phyloP scores from a whole-genome alignment of 2,888 invertebrate genomes.

The Nomada ferruginata region DNA sequence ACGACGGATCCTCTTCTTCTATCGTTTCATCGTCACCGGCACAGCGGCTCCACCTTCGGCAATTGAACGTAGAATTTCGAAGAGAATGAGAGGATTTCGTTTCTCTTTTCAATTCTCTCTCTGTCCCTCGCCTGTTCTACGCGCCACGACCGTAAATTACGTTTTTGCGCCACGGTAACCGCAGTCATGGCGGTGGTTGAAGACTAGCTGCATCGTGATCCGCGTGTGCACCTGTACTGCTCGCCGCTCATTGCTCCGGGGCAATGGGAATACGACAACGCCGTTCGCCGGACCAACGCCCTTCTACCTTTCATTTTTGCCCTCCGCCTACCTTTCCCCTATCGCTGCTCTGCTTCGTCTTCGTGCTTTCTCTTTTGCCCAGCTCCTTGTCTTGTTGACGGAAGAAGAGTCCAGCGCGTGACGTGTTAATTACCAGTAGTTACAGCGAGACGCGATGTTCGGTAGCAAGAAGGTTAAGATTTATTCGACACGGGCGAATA shows the following conservation, averaged over 20 bases:
- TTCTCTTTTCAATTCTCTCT: not conserved
- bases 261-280: slow-evolving; percentile 63
- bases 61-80: slow-evolving; percentile 55
- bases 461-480: slow-evolving; percentile 6
- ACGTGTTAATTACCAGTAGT: not conserved
- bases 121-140: slow-evolving; percentile 32
- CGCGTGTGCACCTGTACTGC: slow-evolving; percentile 60
- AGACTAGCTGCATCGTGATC: slow-evolving; percentile 51
- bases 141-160: slow-evolving; percentile 76
- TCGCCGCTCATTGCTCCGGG: slow-evolving; percentile 40
- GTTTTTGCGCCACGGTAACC: slow-evolving; percentile 73
- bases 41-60: slow-evolving; percentile 6
- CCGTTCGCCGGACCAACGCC: slow-evolving; percentile 58
- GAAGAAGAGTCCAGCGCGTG: not conserved
- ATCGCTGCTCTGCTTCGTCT: not conserved
- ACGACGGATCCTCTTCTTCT: slow-evolving; percentile 13
- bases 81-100: slow-evolving; percentile 13
- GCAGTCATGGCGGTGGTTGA: slow-evolving; percentile 50
- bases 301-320: slow-evolving; percentile 20
- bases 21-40: slow-evolving; percentile 13
- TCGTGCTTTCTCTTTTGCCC: not conserved
- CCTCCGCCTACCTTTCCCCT: not conserved
- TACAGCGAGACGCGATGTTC: not conserved
- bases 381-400: not conserved
- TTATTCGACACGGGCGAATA: not conserved